Evolutionary conservation across 2,113 vertebrate genomes (phyloP).

Genomic region (Pterocles burchelli): DNA sequence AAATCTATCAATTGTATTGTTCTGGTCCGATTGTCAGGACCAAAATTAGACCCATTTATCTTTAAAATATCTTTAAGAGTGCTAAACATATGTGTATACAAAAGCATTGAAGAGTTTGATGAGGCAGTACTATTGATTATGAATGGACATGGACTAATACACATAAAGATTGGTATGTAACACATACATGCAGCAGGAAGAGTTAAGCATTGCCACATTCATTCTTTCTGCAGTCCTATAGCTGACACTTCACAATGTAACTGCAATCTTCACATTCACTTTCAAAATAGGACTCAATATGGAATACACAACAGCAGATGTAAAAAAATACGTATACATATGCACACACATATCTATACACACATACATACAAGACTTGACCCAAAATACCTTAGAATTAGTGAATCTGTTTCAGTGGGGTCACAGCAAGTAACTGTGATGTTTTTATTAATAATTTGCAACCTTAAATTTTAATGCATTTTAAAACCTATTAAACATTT

Average conservation of each 20-base stretch:
- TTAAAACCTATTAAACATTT: not conserved
- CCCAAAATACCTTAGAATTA: not conserved
- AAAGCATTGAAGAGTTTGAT: not conserved
- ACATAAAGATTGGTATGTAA: not conserved
- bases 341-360: not conserved
- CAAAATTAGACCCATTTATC: conserved; percentile 6
- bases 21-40: not conserved
- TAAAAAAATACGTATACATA: not conserved
- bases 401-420: not conserved
- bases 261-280: not conserved
- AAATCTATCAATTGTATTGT: not conserved
- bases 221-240: not conserved
- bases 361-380: not conserved
- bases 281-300: not conserved
- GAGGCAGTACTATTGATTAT: not conserved
- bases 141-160: not conserved
- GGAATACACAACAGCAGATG: not conserved
- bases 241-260: not conserved
- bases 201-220: not conserved
- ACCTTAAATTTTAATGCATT: not conserved
- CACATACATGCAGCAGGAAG: accelerated
- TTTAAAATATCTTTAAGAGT: not conserved
- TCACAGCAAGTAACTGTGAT: not conserved
- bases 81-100: not conserved
- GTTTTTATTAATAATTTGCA: not conserved